Percentiles rank a stretch among this genome's conserved stretches.
Conservation (phyloP, 2,797 vertebrate genomes). For the Rhinoraja longicauda region DNA sequence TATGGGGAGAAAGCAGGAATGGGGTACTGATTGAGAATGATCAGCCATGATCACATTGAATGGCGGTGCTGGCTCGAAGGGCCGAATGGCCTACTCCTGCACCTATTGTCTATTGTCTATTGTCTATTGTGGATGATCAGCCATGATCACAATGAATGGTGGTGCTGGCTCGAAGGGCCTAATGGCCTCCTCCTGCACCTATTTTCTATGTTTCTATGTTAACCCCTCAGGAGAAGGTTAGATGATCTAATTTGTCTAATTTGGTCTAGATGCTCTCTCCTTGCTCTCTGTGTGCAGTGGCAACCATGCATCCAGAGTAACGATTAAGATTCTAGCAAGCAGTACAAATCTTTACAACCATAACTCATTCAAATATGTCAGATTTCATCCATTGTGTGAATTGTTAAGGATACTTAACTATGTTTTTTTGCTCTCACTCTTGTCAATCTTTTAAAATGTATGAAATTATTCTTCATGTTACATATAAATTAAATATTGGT, state of each 20-base stretch:
- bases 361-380: neutral
- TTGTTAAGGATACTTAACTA: neutral
- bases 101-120: too few species aligned
- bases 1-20: too few species aligned
- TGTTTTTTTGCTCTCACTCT: neutral
- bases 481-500: neutral
- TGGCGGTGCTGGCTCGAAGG: too few species aligned
- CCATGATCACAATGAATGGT: too few species aligned
- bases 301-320: neutral
- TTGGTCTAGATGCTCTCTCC: neutral
- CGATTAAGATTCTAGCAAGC: neutral
- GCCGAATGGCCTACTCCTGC: too few species aligned
- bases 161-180: too few species aligned
- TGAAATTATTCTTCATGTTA: constrained; percentile 2
- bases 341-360: neutral
- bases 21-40: too few species aligned
- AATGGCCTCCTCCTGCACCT: too few species aligned
- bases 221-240: neutral
- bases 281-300: too few species aligned
- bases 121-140: too few species aligned
- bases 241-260: neutral
- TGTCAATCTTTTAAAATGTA: neutral
- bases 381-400: neutral
- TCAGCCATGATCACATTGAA: too few species aligned
- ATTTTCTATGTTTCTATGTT: too few species aligned